Base-by-base conservation (phyloP, 64 coral and sea anemone genomes). In the Cladopsammia gracilis region DNA sequence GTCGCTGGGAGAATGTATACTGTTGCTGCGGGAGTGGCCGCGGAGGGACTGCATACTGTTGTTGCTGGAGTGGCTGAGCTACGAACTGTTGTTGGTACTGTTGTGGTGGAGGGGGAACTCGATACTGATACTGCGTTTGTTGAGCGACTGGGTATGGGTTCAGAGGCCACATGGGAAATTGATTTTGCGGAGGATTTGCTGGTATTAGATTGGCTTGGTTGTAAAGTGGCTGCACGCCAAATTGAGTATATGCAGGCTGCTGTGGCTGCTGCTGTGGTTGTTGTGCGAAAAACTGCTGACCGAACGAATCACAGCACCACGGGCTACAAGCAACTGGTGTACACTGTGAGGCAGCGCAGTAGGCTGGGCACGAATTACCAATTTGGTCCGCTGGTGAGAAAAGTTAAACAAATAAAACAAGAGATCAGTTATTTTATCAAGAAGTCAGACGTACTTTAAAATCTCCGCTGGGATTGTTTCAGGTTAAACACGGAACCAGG, bases 331-430 rank as follows among this genome's bases (percentile, higher is more conserved):
- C 22, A 0, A 76, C 25, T 8, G 88, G 88, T 5, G 71, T 73
- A 24, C 96, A 98, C 42, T 98, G 92, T 9, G 86, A 86, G 47
- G 56, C 59, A 5, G 49, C 12, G 61, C 96, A 98, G 58, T 94
- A 91, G 58, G 76, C 86, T 10, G 92, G 96, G 73, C 96, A 98
- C 11, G 48, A 26, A n/a, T 42, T 73, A 69, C 59, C 58, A 67
- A 67, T 73, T 13, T 72, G 86, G 1, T 88, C 51, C 68, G 20
- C 83, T 86, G 43, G 12, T 7, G 54, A 61, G 10, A 82, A 24
- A 48, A 44, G 24, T 4, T 34, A 68, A 62, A 83, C 25, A 66
- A 59, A 84, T 0, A 15, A 10, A 18, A 46, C 60, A 42, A 20
- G 57, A 25, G 5, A 75, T 24, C 4, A 14, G 10, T 18, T 75